Evolutionary conservation across 2,888 invertebrate species (phyloP), one percentile per base, ranked within the genome.

Genomic region (Dimorphilus gyrociliatus): DNA sequence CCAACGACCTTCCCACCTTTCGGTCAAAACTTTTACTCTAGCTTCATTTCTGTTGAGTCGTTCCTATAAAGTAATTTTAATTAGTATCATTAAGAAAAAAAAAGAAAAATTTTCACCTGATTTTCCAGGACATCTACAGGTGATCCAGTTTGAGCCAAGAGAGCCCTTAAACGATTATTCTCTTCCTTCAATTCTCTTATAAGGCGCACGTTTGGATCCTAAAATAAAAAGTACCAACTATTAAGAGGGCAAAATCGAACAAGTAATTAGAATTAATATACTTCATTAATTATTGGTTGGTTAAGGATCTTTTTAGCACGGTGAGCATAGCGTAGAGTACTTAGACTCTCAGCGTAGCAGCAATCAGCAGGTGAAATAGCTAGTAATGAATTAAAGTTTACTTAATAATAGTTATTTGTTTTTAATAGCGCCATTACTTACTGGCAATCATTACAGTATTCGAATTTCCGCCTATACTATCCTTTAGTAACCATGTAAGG

Each of bases 391-490:
- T 5, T 3, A 23, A 29, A 3, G 23, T 25, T 25, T 6, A n/a
- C n/a, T 13, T 13, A 14, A 25, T 7, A 7, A 15, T 25, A 15
- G 25, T 25, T 14, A 25, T 25, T 13, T 25, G n/a, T 13, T 25
- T 8, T 14, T 25, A 25, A 25, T 25, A n/a, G 25, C 6, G 6
- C 14, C 15, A 15, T 3, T n/a, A 67, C 74, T 70, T 67, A 80
- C 80, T 79, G 40, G 79, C 78, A 45, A 80, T 75, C 67, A 80
- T 75, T 51, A 76, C 72, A 25, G 78, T 78, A 46, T 72, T 72
- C 24, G 78, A 75, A 50, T 77, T 78, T 42, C 79, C 78, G 21
- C 78, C 78, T 26, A 81, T 71, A 42, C 78, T 77, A 55, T 80
- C 79, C 55, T 77, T 78, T 17, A 80, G 66, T 7, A 81, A 69